These are phyloP conservation scores for Zingel zingel DNA, from an alignment of 2,113 vertebrate species.

Conservation along the genomic window DNA sequence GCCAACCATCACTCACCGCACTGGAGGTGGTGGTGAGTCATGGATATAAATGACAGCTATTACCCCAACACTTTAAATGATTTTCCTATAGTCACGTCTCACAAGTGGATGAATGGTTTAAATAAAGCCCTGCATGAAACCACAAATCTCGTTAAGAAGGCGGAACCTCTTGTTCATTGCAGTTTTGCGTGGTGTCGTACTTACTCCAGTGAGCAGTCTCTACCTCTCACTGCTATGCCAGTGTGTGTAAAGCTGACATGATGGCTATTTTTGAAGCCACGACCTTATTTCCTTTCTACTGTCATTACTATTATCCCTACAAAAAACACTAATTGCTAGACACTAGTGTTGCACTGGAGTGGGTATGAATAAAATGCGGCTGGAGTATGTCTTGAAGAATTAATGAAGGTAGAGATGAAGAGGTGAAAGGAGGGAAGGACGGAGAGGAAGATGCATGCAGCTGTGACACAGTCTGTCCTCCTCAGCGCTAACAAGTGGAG, in stretches of 20 bases:
- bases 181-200: neutral
- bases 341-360: neutral
- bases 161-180: slow-evolving; percentile 32
- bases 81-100: slow-evolving; percentile 50
- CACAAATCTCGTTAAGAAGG: slow-evolving; percentile 50
- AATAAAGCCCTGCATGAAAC: slow-evolving; percentile 50
- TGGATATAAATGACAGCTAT: slow-evolving; percentile 73
- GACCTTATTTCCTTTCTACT: slow-evolving; percentile 26
- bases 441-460: slow-evolving; percentile 47
- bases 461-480: slow-evolving; percentile 18
- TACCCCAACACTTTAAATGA: slow-evolving; percentile 43
- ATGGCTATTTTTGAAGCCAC: slow-evolving; percentile 7
- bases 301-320: slow-evolving; percentile 1
- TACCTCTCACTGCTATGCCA: neutral
- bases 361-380: slow-evolving; percentile 30
- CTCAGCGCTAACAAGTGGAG: slow-evolving; percentile 35
- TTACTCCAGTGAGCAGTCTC: slow-evolving; percentile 10
- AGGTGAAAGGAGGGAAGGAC: slow-evolving; percentile 26
- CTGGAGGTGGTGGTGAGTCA: slow-evolving; percentile 67
- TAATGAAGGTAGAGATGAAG: slow-evolving; percentile 49
- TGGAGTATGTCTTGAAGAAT: slow-evolving; percentile 37
- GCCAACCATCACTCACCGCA: slow-evolving; percentile 48
- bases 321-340: slow-evolving; percentile 4
- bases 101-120: slow-evolving; percentile 54
- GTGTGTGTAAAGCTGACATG: slow-evolving; percentile 5